Evolutionary conservation across 2,797 vertebrate species (phyloP).

Genomic region (Petrocephalus sullivani): DNA sequence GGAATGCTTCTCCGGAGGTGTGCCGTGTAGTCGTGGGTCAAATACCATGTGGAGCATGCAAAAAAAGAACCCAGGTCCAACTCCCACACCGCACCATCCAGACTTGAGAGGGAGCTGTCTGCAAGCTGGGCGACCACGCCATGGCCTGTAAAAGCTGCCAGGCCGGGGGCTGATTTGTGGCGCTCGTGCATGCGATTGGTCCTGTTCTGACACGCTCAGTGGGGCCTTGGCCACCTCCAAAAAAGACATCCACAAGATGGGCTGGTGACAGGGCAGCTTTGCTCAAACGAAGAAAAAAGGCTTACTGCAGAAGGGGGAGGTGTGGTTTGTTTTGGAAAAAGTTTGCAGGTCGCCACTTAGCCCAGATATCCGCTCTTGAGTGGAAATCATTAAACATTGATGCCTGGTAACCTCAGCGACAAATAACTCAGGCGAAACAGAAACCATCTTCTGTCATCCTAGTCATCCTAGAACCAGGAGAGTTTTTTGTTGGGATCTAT

Average conservation of each 20-base stretch:
- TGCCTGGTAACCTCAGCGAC: neutral
- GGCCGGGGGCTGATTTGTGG: slow-evolving; percentile 1
- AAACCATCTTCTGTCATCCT: neutral
- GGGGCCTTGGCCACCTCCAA: neutral
- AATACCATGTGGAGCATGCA: neutral
- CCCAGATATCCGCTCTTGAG: neutral
- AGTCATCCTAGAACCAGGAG: neutral
- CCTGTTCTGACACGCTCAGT: slow-evolving; percentile 21
- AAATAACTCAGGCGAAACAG: neutral
- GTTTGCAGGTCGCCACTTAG: neutral
- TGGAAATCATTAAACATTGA: slow-evolving; percentile 5
- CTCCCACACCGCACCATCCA: neutral
- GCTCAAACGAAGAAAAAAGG: neutral
- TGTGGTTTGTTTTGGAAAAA: neutral
- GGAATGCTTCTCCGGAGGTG: neutral
- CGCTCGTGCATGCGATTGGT: neutral
- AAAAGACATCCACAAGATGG: slow-evolving; percentile 11
- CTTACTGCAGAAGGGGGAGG: neutral
- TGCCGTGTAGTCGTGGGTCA: neutral
- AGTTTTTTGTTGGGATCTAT: neutral
- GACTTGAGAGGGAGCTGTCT: neutral
- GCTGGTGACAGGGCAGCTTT: neutral
- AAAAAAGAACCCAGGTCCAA: neutral
- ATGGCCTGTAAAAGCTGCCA: neutral
- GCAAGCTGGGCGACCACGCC: neutral